Conservation (phyloP, 2,113 vertebrate species). For the Lichenostomus cassidix region DNA sequence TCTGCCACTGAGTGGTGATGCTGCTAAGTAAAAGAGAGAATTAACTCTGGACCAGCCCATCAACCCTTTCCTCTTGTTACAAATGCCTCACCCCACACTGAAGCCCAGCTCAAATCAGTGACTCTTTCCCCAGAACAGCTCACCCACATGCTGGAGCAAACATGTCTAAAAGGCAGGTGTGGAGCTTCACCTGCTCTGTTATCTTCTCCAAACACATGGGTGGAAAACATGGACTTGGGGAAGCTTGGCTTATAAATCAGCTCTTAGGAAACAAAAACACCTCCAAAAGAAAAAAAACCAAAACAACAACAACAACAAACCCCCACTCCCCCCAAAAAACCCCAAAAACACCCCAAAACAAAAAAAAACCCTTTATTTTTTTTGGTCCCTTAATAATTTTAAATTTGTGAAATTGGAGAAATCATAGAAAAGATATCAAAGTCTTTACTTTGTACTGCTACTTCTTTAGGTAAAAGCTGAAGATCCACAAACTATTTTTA, state of each 20-base stretch:
- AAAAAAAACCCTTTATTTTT: neutral
- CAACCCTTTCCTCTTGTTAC: neutral
- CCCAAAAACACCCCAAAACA: neutral
- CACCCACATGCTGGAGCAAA: neutral
- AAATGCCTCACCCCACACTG: neutral
- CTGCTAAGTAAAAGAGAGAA: neutral
- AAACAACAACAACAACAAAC: no score
- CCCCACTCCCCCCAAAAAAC: no score
- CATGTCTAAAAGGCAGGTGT: fast-evolving
- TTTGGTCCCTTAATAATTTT: neutral
- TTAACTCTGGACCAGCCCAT: neutral
- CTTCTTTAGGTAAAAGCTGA: neutral
- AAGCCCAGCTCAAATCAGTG: neutral
- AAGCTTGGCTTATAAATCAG: neutral
- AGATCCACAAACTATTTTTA: neutral
- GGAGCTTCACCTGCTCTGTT: neutral
- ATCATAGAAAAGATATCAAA: neutral
- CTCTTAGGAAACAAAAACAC: neutral
- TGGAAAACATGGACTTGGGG: neutral
- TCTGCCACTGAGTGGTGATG: neutral
- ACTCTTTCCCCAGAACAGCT: neutral
- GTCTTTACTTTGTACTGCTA: neutral
- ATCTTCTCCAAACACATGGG: neutral
- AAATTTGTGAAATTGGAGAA: neutral
- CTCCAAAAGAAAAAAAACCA: neutral